A percentile compares a stretch with the other conserved stretches of the same genome.
These are phyloP conservation scores for Spialia ferax DNA, from an alignment of 2,888 invertebrate species.

Conservation along the genomic window DNA sequence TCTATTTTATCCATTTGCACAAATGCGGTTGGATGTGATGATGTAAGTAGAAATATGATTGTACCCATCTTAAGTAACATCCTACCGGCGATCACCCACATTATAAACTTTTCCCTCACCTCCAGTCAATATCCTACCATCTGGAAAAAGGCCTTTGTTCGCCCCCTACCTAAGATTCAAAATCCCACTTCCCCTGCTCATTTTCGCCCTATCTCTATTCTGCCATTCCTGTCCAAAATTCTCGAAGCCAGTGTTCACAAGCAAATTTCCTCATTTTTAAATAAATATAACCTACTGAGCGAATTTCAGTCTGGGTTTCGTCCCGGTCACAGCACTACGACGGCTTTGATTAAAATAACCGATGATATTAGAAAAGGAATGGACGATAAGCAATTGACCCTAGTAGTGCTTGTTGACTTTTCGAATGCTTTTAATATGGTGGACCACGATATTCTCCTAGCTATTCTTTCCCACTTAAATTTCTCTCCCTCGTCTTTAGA, in stretches of 20 bases:
- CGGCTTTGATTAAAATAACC: neutral
- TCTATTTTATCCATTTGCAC: neutral
- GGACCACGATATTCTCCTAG: conserved; percentile 7
- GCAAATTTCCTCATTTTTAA: neutral
- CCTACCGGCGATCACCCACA: neutral
- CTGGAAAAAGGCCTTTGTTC: neutral
- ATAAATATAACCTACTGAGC: neutral
- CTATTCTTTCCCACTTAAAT: conserved; percentile 5
- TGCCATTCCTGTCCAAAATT: conserved; percentile 4
- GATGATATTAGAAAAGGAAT: conserved; percentile 1
- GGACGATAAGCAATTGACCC: neutral
- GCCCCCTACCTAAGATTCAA: neutral
- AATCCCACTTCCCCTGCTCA: neutral
- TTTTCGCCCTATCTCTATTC: neutral
- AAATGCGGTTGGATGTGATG: neutral
- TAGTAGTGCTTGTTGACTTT: neutral
- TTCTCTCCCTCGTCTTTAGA: neutral
- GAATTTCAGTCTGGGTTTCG: conserved; percentile 1
- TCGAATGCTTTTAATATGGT: neutral
- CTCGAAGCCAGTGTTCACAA: neutral
- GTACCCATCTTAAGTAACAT: neutral
- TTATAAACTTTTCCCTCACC: neutral
- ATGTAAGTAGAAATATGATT: neutral
- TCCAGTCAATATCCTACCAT: neutral
- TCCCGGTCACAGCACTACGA: conserved; percentile 4